Percentiles rank a stretch among this genome's conserved stretches.
Evolutionary conservation across 2,113 vertebrate species (phyloP).

Genomic region (Tetraodon nigroviridis): DNA sequence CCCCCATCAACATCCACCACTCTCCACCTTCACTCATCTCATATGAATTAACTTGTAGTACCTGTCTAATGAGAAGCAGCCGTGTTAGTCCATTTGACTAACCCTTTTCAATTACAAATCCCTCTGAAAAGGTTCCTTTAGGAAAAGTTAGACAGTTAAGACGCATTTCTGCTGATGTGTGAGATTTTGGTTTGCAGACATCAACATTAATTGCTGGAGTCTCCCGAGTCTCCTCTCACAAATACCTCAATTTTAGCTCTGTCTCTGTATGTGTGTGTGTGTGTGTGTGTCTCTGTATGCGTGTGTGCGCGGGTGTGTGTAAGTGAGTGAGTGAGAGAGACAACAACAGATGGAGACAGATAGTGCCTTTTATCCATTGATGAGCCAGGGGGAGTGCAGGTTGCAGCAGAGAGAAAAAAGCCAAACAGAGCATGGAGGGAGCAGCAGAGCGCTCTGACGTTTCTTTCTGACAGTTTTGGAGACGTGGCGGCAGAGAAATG

Average conservation of each 20-base stretch:
- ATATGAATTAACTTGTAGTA: not conserved
- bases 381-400: slow-evolving; percentile 30
- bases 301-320: slow-evolving; percentile 17
- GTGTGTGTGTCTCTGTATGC: slow-evolving; percentile 21
- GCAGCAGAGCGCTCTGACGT: slow-evolving; percentile 19
- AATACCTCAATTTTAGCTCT: slow-evolving; percentile 19
- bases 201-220: slow-evolving; percentile 21
- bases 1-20: too few species aligned
- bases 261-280: slow-evolving; percentile 2
- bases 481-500: slow-evolving; percentile 24
- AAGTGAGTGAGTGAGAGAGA: slow-evolving; percentile 14
- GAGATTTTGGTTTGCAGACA: not conserved
- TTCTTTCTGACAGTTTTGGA: slow-evolving; percentile 33
- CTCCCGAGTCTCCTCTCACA: slow-evolving; percentile 36
- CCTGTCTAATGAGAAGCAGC: not conserved
- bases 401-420: slow-evolving; percentile 3
- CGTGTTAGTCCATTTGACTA: not conserved
- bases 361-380: slow-evolving; percentile 57
- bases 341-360: slow-evolving; percentile 58
- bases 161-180: too few species aligned
- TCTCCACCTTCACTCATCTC: not conserved
- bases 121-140: too few species aligned
- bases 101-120: too few species aligned
- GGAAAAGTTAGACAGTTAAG: too few species aligned
- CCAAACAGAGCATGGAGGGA: slow-evolving; percentile 12